A percentile compares a stretch with the other conserved stretches of the same genome.
phyloP scores from a whole-genome alignment of 2,797 vertebrate species.

The Bufotes viridis region DNA sequence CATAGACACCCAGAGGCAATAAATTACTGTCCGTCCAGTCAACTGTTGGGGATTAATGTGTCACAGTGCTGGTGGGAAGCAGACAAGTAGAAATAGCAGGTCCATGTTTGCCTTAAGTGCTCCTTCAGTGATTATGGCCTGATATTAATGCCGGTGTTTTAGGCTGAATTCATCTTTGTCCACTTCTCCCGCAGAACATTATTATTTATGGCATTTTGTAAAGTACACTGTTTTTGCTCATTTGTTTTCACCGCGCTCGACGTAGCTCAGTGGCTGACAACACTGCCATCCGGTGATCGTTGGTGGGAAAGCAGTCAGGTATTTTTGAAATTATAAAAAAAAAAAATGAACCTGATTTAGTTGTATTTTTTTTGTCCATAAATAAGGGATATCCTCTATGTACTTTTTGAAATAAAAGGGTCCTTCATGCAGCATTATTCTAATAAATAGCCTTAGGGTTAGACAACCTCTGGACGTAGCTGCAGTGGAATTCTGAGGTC shows the following conservation, averaged over 20 bases:
- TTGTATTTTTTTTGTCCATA: not conserved
- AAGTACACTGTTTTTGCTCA: conserved; percentile 22
- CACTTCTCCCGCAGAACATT: conserved; percentile 28
- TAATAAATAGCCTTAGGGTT: not conserved
- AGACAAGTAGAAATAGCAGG: conserved; percentile 39
- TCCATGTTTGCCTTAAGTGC: conserved; percentile 44
- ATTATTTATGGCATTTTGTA: conserved; percentile 46
- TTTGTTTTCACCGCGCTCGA: conserved; percentile 1
- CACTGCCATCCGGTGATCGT: conserved; percentile 70
- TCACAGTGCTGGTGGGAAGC: not conserved
- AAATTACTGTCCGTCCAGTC: conserved; percentile 19
- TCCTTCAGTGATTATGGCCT: conserved; percentile 29
- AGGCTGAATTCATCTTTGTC: conserved; percentile 47
- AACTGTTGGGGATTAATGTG: conserved; percentile 37
- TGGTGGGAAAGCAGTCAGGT: not conserved
- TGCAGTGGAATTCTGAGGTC: not conserved
- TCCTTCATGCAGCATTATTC: not conserved
- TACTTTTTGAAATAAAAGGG: not conserved
- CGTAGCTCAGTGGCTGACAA: conserved; percentile 68
- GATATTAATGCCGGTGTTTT: conserved; percentile 29
- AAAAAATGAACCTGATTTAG: not conserved
- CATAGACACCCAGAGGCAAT: conserved; percentile 12
- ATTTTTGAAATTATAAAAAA: not conserved
- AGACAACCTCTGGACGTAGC: not conserved
- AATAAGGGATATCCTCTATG: not conserved